Conservation (phyloP, 2,797 vertebrate species). For the Enteromius paludinosus region DNA sequence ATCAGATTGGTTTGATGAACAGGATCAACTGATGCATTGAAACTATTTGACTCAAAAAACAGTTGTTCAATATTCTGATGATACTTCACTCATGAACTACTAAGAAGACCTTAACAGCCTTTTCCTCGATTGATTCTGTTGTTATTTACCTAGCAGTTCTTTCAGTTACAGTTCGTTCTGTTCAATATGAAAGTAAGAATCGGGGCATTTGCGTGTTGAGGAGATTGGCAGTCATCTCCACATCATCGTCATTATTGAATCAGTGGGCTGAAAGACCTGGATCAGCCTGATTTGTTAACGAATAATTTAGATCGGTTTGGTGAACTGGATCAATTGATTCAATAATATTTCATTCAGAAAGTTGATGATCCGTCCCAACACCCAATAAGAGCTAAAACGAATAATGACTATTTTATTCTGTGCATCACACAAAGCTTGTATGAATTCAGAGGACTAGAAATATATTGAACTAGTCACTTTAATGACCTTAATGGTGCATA, state of each 20-base stretch:
- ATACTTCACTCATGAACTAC: neutral
- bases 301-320: neutral
- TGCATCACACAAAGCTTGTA: neutral
- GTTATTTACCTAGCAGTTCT: neutral
- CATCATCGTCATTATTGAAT: neutral
- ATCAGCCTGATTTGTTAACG: neutral
- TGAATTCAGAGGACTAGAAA: neutral
- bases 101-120: neutral
- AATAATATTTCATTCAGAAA: neutral
- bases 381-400: neutral
- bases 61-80: neutral
- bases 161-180: neutral
- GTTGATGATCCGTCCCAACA: neutral
- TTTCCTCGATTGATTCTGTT: neutral
- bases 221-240: neutral
- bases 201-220: neutral
- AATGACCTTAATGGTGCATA: neutral
- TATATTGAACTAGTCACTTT: neutral
- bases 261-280: neutral
- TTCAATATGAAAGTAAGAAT: neutral
- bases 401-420: neutral
- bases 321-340: neutral
- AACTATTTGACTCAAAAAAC: neutral
- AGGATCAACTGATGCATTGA: neutral
- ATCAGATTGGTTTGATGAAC: slow-evolving; percentile 7